phyloP scores from a whole-genome alignment of 2,113 vertebrate genomes.

The Dasypus novemcinctus region DNA sequence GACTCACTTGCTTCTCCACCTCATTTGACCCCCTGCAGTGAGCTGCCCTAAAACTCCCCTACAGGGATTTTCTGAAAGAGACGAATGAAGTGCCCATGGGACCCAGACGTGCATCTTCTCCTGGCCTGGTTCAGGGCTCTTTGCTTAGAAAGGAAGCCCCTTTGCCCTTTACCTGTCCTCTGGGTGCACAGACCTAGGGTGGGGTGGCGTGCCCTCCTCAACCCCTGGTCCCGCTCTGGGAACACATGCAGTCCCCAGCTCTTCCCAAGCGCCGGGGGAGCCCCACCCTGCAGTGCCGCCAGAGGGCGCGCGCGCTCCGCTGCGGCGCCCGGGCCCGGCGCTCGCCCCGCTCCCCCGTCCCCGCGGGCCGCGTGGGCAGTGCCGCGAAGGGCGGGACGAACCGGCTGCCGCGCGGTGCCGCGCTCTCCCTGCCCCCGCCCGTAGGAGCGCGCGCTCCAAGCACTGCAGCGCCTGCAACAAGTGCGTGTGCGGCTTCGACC shows the following conservation, averaged over 20 bases:
- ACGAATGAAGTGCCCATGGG: neutral
- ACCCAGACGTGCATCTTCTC: neutral
- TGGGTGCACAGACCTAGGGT: neutral
- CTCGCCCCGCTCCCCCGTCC: accelerated
- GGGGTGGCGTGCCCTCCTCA: neutral
- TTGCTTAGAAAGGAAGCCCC: constrained; percentile 26
- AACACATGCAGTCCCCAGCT: neutral
- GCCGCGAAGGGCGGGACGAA: no score
- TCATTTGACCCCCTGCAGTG: neutral
- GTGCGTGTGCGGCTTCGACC: constrained; percentile 96
- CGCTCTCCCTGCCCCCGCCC: neutral
- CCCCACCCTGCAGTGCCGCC: neutral
- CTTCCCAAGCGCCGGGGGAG: neutral
- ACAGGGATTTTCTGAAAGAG: constrained; percentile 25
- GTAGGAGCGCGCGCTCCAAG: constrained; percentile 94
- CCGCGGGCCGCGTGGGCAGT: accelerated
- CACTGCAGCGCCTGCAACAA: constrained; percentile 99
- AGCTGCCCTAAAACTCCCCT: neutral
- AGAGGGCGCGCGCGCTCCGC: constrained; percentile 47
- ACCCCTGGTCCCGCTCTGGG: neutral
- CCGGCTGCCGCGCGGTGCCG: neutral
- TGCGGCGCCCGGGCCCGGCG: neutral
- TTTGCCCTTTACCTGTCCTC: neutral
- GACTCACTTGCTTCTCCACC: neutral
- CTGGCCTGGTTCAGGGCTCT: neutral